Percentiles rank a stretch among this genome's conserved stretches.
These are phyloP conservation scores for Lycocerus yunnanus DNA, from an alignment of 2,888 invertebrate genomes.

Conservation along the genomic window DNA sequence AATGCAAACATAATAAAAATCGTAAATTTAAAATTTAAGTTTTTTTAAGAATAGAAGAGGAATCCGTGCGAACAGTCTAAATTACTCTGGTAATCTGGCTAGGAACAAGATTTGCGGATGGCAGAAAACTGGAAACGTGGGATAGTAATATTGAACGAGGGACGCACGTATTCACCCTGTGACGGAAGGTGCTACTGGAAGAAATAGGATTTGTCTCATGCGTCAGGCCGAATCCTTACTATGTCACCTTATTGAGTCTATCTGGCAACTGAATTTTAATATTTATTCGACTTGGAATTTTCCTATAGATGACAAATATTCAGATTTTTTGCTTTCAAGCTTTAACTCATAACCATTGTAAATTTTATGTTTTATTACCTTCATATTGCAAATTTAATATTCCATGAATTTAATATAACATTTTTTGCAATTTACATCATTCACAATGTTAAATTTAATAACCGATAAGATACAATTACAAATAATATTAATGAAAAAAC, in stretches of 20 bases:
- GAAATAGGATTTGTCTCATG: slow-evolving; percentile 28
- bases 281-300: slow-evolving; percentile 24
- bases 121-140: slow-evolving; percentile 2
- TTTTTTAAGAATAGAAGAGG: slow-evolving; percentile 4
- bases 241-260: slow-evolving; percentile 26
- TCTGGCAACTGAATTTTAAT: slow-evolving; percentile 30
- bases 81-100: slow-evolving; percentile 29
- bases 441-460: neutral
- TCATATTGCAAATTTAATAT: neutral
- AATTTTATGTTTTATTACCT: neutral
- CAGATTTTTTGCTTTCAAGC: slow-evolving; percentile 7
- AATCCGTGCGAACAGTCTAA: slow-evolving; percentile 21
- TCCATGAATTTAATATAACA: neutral
- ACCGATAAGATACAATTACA: too few relatives aligned
- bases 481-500: too few relatives aligned
- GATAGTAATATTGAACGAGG: slow-evolving; percentile 23
- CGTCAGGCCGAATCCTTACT: slow-evolving; percentile 19
- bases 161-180: slow-evolving; percentile 20
- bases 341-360: neutral
- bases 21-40: slow-evolving; percentile 22
- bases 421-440: neutral
- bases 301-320: slow-evolving; percentile 19
- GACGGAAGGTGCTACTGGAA: slow-evolving; percentile 19
- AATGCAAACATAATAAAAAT: slow-evolving; percentile 26
- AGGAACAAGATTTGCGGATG: slow-evolving; percentile 3